Conservation (phyloP, 2,797 vertebrate species). For the Gambelia wislizenii region DNA sequence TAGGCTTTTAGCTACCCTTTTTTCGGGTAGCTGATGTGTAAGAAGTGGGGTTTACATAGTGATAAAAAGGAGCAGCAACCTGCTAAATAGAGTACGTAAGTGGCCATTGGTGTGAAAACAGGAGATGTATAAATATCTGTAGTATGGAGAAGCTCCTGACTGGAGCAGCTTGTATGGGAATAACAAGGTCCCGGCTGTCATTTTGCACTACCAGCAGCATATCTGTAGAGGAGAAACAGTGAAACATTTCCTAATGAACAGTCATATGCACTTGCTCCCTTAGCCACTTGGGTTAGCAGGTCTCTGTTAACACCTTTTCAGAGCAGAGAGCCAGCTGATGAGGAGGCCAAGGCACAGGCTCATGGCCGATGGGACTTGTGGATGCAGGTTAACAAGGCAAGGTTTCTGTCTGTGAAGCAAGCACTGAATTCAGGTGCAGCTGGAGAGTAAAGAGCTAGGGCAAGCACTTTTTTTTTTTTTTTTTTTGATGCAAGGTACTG, state of each 20-base stretch:
- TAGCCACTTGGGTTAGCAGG: constrained; percentile 20
- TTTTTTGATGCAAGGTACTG: background rate
- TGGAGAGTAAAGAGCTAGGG: background rate
- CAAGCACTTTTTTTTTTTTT: background rate
- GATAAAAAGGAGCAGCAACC: background rate
- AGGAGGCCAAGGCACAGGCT: background rate
- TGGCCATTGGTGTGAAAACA: background rate
- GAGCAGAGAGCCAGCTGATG: background rate
- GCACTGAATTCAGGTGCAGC: background rate
- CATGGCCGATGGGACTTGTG: constrained; percentile 1
- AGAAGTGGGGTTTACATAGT: too few species aligned
- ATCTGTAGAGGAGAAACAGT: background rate
- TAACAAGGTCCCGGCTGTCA: background rate
- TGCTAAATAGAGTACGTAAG: background rate
- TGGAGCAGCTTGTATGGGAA: constrained; percentile 1
- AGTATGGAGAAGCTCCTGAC: background rate
- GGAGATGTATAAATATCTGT: background rate
- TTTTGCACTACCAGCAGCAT: constrained; percentile 7
- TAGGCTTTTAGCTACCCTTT: too few species aligned
- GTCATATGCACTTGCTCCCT: constrained; percentile 16
- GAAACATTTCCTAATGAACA: constrained; percentile 18
- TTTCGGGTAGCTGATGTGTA: too few species aligned
- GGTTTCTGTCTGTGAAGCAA: background rate
- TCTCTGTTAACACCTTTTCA: constrained; percentile 35
- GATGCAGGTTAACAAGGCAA: constrained; percentile 16